phyloP scores from a whole-genome alignment of 2,888 invertebrate genomes.

The Rhamnusium bicolor region DNA sequence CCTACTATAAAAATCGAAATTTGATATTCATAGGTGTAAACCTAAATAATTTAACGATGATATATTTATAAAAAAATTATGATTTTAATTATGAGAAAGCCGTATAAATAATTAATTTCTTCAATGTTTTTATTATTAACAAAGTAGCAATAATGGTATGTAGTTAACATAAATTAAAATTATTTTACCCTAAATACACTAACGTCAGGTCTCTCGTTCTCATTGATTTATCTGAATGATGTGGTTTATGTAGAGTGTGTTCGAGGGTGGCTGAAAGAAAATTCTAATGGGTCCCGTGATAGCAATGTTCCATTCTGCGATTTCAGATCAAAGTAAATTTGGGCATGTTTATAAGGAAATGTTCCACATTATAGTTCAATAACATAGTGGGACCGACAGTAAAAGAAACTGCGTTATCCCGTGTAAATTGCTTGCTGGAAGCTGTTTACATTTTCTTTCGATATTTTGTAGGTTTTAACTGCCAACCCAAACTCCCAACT shows the following conservation, averaged over 20 bases:
- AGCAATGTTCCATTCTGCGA: conserved; percentile 7
- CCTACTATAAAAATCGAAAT: no score
- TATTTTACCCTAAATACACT: not conserved
- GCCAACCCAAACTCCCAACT: no score
- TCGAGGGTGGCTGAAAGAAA: not conserved
- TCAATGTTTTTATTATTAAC: no score
- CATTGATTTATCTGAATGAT: not conserved
- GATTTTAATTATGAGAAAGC: no score
- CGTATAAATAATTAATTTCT: no score
- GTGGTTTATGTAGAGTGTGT: not conserved
- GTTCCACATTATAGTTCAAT: conserved; percentile 17
- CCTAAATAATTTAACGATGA: no score
- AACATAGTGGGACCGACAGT: not conserved
- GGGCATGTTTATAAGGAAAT: conserved; percentile 1
- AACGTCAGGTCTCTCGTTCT: not conserved
- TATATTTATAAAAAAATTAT: no score
- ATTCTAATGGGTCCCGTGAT: not conserved
- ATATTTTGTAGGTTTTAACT: not conserved
- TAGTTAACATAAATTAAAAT: no score
- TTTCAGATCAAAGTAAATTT: conserved; percentile 18
- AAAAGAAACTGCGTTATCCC: conserved; percentile 6
- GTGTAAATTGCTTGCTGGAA: conserved; percentile 1
- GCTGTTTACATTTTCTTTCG: conserved; percentile 3
- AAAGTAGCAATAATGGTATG: no score
- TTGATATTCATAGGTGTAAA: no score